Evolutionary conservation across 2,888 invertebrate genomes (phyloP), one percentile per base, ranked within the genome.

Genomic region (Drosophila incognita): DNA sequence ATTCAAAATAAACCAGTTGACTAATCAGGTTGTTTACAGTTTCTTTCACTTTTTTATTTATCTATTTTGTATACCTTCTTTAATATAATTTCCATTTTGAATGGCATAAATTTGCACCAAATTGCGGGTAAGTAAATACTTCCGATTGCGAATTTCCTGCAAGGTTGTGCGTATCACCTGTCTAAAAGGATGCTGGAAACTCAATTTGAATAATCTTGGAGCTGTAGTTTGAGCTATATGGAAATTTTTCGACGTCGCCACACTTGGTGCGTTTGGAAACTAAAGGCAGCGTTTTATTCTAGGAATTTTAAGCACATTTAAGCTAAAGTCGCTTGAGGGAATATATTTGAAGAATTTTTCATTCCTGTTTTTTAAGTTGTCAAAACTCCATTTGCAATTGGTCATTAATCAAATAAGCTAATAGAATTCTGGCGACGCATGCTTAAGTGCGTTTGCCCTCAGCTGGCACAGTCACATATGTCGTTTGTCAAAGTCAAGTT

Each of bases 321-420:
- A 4, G 11, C 3, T 18, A n/a, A 8, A 21, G 1, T 21, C n/a
- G 27, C n/a, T 54, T 54, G 15, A 46, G 6, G 7, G 15, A 24
- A 24, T 54, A 5, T 53, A 11, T 10, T 24, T 35, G 0, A 4
- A 13, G 8, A 4, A 4, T 24, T 24, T 24, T 24, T 24, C 24
- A 4, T 8, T 8, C 5, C 11, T 6, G 0, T 18, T 18, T 53
- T 35, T 3, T 18, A 7, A 15, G 5, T 15, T 49, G 53, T 33
- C 8, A 35, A 51, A 49, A 48, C 21, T 35, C 24, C 24, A 18
- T 38, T 51, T 42, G 27, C 21, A 52, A 46, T 49, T 29, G 7
- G 15, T 54, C 74, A 76, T 80, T 81, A 80, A 74, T 80, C 69
- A 81, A 82, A 80, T 70, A 70, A 76, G 65, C 52, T 76, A 67